Evolutionary conservation across 2,888 invertebrate genomes (phyloP).

Genomic region (Oligia strigilis): DNA sequence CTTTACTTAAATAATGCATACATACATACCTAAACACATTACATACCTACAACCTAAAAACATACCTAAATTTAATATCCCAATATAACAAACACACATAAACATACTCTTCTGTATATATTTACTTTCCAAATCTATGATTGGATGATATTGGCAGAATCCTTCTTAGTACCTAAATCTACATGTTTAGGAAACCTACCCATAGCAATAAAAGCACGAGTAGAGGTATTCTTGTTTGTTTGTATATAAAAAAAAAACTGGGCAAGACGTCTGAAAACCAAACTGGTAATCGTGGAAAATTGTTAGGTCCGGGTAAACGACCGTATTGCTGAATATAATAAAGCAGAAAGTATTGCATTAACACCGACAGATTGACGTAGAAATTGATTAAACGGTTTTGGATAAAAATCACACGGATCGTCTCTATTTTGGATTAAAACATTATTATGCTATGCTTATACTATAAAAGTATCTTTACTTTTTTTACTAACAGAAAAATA

Average conservation of each 20-base stretch:
- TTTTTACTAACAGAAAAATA: no score
- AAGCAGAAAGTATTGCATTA: neutral
- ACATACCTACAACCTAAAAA: no score
- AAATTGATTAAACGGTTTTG: neutral
- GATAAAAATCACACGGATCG: neutral
- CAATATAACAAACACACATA: neutral
- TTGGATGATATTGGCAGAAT: neutral
- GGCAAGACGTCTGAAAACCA: neutral
- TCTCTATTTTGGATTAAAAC: neutral
- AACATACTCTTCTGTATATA: neutral
- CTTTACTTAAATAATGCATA: no score
- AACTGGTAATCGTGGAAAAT: no score
- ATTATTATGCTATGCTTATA: no score
- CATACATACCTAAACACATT: no score
- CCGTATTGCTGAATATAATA: neutral
- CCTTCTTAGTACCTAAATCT: neutral
- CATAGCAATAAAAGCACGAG: neutral
- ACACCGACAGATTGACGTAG: neutral
- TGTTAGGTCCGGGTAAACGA: neutral
- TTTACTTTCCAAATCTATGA: constrained; percentile 2
- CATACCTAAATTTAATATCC: neutral
- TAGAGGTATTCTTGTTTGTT: constrained; percentile 4
- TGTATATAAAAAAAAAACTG: neutral
- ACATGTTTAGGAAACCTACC: neutral
- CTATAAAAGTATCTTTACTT: no score